Evolutionary conservation across 2,113 vertebrate species (phyloP).

Genomic region (Pavo muticus): DNA sequence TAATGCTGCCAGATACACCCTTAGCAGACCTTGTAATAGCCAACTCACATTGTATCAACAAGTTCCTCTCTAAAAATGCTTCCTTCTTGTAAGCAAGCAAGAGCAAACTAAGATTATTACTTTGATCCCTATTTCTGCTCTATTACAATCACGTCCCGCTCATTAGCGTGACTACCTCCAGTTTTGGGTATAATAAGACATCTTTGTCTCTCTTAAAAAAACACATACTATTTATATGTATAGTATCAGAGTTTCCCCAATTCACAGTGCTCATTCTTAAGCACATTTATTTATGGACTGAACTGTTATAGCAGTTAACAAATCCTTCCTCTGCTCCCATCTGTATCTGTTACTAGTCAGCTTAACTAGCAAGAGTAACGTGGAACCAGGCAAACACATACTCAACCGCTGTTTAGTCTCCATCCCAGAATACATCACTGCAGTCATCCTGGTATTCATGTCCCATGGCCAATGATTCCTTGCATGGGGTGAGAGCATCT

Average conservation of each 20-base stretch:
- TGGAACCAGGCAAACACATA: background rate
- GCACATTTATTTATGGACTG: background rate
- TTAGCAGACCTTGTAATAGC: background rate
- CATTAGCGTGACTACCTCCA: background rate
- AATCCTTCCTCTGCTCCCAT: background rate
- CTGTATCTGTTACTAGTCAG: background rate
- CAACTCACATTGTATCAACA: background rate
- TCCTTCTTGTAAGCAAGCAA: background rate
- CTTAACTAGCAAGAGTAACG: background rate
- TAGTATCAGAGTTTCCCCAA: background rate
- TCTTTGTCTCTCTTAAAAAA: background rate
- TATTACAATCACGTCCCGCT: background rate
- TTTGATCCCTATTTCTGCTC: background rate
- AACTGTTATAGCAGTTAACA: background rate
- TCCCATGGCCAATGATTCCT: background rate
- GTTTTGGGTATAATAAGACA: background rate
- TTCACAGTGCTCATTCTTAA: background rate
- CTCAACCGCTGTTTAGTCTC: background rate
- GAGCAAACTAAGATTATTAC: background rate
- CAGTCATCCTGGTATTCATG: background rate
- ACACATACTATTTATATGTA: background rate
- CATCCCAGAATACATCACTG: background rate
- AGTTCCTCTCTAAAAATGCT: background rate
- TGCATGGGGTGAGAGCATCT: background rate
- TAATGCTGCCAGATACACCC: constrained; percentile 13